Evolutionary conservation across 2,113 vertebrate species (phyloP).

Genomic region (Hepsetus odoe): DNA sequence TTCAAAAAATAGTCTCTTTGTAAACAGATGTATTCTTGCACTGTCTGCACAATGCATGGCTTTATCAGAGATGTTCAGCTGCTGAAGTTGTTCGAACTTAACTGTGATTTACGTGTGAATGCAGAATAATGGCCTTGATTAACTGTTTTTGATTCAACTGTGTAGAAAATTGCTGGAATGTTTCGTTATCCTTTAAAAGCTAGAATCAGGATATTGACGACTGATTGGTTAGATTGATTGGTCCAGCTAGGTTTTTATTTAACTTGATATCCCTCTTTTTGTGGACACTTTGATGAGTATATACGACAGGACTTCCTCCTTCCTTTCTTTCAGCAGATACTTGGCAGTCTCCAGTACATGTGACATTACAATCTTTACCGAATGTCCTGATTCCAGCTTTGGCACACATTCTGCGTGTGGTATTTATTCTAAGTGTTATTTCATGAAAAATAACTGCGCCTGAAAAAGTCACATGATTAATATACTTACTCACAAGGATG

Average conservation of each 20-base stretch:
- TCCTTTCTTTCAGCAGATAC: too few species aligned
- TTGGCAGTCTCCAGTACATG: neutral
- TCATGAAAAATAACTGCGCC: too few species aligned
- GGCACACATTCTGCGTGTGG: neutral
- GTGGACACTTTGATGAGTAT: too few species aligned
- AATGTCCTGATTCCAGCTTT: constrained; percentile 18
- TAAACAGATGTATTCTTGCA: neutral
- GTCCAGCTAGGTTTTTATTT: too few species aligned
- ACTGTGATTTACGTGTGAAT: neutral
- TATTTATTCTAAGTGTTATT: neutral
- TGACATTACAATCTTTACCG: neutral
- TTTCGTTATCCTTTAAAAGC: neutral
- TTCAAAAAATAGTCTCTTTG: neutral
- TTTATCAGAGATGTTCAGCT: neutral
- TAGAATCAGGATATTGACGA: constrained; percentile 5
- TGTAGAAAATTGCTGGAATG: constrained; percentile 2
- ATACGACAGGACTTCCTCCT: too few species aligned
- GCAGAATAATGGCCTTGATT: neutral
- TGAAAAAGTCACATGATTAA: too few species aligned
- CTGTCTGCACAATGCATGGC: constrained; percentile 13
- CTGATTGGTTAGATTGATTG: too few species aligned
- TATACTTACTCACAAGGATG: too few species aligned
- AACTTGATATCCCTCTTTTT: neutral
- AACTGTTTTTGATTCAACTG: too few species aligned
- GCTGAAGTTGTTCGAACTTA: neutral